A percentile compares a stretch with the other conserved stretches of the same genome.
Conservation (phyloP, 2,888 invertebrate species). For the Mystacides longicornis region DNA sequence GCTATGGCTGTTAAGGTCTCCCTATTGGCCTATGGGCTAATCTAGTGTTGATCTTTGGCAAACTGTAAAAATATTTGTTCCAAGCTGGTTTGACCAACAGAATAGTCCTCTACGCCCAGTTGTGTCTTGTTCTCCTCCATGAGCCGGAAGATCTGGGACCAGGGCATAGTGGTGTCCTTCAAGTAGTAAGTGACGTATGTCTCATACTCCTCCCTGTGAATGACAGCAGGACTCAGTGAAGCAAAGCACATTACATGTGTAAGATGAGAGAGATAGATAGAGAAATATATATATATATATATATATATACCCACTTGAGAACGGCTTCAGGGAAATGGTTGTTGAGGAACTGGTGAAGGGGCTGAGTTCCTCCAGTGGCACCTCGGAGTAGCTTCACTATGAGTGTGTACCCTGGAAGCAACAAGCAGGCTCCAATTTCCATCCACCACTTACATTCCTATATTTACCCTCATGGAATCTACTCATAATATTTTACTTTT, state of each 20-base stretch:
- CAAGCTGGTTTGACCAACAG: slow-evolving; percentile 70
- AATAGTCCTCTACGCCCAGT: slow-evolving; percentile 66
- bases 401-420: background rate
- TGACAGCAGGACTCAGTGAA: too few relatives aligned
- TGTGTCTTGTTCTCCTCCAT: slow-evolving; percentile 56
- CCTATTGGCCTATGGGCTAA: background rate
- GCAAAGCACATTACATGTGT: too few relatives aligned
- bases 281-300: background rate
- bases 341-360: background rate
- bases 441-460: too few relatives aligned
- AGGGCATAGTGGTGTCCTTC: slow-evolving; percentile 49
- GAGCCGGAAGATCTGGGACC: slow-evolving; percentile 63
- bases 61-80: slow-evolving; percentile 72
- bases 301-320: background rate
- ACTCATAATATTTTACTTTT: too few relatives aligned
- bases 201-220: slow-evolving; percentile 63
- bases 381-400: background rate
- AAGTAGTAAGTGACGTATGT: slow-evolving; percentile 65
- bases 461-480: too few relatives aligned
- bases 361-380: background rate
- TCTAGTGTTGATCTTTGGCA: slow-evolving; percentile 44
- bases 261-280: too few relatives aligned
- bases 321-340: background rate
- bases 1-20: too few relatives aligned
- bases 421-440: too few relatives aligned